Evolutionary conservation across 2,113 vertebrate species (phyloP).

Genomic region (Grus americana): DNA sequence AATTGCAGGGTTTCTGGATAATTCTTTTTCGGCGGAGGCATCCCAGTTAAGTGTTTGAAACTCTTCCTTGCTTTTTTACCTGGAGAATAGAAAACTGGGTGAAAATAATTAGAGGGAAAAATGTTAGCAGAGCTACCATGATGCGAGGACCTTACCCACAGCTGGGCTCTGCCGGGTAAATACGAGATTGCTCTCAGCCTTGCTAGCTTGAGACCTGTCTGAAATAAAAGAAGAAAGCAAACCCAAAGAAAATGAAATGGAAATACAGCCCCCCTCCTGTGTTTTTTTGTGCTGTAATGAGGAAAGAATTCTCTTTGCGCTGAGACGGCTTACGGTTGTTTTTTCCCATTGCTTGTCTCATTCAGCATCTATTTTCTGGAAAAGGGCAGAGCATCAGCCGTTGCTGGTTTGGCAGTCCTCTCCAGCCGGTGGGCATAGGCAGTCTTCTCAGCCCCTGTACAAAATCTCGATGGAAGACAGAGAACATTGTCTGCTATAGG

Average conservation of each 20-base stretch:
- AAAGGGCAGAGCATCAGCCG: neutral
- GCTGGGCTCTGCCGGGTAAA: neutral
- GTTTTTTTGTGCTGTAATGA: neutral
- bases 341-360: neutral
- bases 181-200: neutral
- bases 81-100: neutral
- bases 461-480: neutral
- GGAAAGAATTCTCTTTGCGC: neutral
- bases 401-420: neutral
- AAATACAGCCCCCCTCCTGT: rapidly evolving
- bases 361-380: neutral
- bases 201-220: neutral
- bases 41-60: neutral
- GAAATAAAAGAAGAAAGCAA: neutral
- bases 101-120: neutral
- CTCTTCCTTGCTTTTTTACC: neutral
- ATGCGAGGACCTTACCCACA: neutral
- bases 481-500: neutral
- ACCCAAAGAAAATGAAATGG: neutral
- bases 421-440: neutral
- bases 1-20: neutral
- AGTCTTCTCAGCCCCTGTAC: neutral
- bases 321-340: neutral
- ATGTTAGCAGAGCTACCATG: rapidly evolving
- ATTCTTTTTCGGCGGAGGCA: neutral